Base-by-base conservation (phyloP, 2,797 vertebrate species). In the Thalassophryne amazonica region DNA sequence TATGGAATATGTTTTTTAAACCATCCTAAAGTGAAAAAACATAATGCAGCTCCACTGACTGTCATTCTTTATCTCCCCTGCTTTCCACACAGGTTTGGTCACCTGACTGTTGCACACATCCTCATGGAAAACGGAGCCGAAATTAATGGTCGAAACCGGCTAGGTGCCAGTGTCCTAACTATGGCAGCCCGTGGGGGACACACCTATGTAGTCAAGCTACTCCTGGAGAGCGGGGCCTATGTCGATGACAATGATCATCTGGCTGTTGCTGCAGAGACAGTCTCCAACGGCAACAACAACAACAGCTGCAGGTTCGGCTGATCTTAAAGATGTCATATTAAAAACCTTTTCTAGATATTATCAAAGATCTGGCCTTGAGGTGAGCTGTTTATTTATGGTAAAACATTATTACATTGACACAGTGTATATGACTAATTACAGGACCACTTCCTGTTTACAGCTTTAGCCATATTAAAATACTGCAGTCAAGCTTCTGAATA, bases 41-140 rank as follows among this genome's bases (percentile, higher is more conserved):
- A 10, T 6, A 3, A 1, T 23, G n/a, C 10, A 9, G 14, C 22
- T 12, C 10, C 0, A 0, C 22, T 7, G 3, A 16, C 3, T 11
- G 1, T 12, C 5, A 9, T 39, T 9, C 6, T 28, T 6, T 41
- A 1, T 20, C 19, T 47, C 20, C 34, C 9, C 34, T 0, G 9
- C 19, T 30, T 18, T 41, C 11, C 13, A 0, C 1, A 38, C 58
- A 98, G 97, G 73, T 96, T 94, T 62, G 97, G 96, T 28, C 95
- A 98, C 52, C 73, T 92, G 35, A 92, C 72, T 0, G 95, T 98
- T 22, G 92, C 93, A 18, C 93, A 93, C 71, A 92, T 98, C 64
- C 89, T 99, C 36, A 63, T 99, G 86, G 96, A 98, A 75, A 95
- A 98, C 0, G 95, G 96, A 0, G 97, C 95, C 0, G 95, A 98